Evolutionary conservation across 2,888 invertebrate genomes (phyloP), one percentile per base, ranked within the genome.

Genomic region (Amiota communis): DNA sequence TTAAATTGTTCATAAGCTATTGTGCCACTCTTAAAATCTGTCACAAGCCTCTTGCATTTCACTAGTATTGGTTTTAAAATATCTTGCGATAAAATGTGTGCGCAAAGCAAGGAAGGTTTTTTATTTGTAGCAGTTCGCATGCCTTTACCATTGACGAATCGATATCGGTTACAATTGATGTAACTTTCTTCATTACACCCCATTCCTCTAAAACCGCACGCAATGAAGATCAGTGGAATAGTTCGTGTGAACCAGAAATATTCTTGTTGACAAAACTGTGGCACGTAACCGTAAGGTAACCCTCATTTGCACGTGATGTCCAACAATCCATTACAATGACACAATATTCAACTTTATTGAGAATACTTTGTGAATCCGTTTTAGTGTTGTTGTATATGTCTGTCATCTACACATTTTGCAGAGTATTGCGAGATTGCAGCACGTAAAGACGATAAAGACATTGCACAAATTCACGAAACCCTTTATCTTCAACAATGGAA

Each of bases 201-300:
- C 51, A 51, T 51, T 51, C 51, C 51, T 51, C 51, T 51, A 51
- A 51, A 51, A 4, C 51, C 51, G 51, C 51, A 51, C 51, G 51
- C 4, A 51, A 51, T 4, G 51, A 51, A 51, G 51, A 51, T 51
- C 51, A 51, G 51, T 4, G n/a, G 51, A 51, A n/a, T 51, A 4
- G 51, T 51, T 51, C 51, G 51, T 51, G 51, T 51, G 1, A 2
- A 51, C 51, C 1, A 51, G 51, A 1, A 51, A 2, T 51, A 2
- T 51, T 51, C 4, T 51, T 11, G 51, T 51, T 11, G n/a, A 51
- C 51, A 51, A 51, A 51, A 51, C 51, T 51, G 51, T n/a, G 51
- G 51, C 51, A 51, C 51, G 51, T 51, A 51, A 51, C 51, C 1
- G 51, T 51, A 51, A 51, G 12, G 53, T 51, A 51, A 4, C 53